A percentile compares a stretch with the other conserved stretches of the same genome.
Evolutionary conservation across 2,888 invertebrate genomes (phyloP).

Genomic region (Caenorhabditis doughertyi): DNA sequence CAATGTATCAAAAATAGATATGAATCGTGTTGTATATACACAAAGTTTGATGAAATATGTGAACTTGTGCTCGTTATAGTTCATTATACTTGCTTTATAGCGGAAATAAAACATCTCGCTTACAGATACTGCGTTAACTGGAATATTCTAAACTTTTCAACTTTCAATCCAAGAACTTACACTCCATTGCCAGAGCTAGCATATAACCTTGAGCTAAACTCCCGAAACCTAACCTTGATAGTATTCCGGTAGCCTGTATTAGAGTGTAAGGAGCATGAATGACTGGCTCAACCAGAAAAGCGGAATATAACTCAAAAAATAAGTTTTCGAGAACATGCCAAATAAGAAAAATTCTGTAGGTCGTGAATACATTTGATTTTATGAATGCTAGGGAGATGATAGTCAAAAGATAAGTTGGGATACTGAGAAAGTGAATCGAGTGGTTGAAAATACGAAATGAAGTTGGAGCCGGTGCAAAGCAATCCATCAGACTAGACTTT

Average conservation of each 20-base stretch:
- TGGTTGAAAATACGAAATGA: slow-evolving; percentile 2
- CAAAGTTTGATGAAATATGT: no score
- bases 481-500: slow-evolving; percentile 1
- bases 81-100: slow-evolving; percentile 1
- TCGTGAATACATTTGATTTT: slow-evolving; percentile 35
- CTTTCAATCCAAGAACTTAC: not conserved
- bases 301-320: slow-evolving; percentile 4
- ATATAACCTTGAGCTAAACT: not conserved
- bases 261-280: slow-evolving; percentile 20
- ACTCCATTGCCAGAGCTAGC: slow-evolving; percentile 10
- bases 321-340: slow-evolving; percentile 31
- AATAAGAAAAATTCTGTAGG: slow-evolving; percentile 26
- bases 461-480: not conserved
- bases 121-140: no score
- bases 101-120: slow-evolving; percentile 26
- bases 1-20: no score
- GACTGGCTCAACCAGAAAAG: slow-evolving; percentile 5
- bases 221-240: not conserved
- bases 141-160: no score
- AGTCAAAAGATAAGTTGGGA: slow-evolving; percentile 8
- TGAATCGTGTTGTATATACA: no score
- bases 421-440: slow-evolving; percentile 22
- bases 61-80: not conserved
- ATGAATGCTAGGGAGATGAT: slow-evolving; percentile 4
- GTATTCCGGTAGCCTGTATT: slow-evolving; percentile 9